Percentiles rank a stretch among this genome's conserved stretches.
Conservation (phyloP, 1,140 invertebrate genomes). For the Acromyrmex echinatior region DNA sequence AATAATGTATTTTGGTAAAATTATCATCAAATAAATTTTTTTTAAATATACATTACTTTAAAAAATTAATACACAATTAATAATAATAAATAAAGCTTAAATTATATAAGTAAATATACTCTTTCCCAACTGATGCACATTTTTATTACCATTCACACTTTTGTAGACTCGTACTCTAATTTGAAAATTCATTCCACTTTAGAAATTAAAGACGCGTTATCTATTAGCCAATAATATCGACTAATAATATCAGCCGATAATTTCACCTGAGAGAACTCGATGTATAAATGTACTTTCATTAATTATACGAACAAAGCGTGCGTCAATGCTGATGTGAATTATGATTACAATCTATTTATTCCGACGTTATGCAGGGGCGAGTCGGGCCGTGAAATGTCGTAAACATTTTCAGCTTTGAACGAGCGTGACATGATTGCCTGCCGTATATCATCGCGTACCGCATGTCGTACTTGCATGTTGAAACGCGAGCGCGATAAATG, state of each 20-base stretch:
- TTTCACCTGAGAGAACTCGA: neutral
- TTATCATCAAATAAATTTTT: neutral
- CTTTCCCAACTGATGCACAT: neutral
- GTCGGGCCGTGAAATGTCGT: constrained; percentile 10
- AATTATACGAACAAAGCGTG: constrained; percentile 14
- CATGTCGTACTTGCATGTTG: constrained; percentile 26
- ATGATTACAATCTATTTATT: constrained; percentile 28
- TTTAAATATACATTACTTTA: neutral
- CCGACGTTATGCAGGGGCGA: neutral
- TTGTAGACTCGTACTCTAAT: neutral
- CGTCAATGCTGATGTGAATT: constrained; percentile 5
- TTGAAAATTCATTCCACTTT: neutral
- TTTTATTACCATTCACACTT: neutral
- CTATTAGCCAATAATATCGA: neutral
- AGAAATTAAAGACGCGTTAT: neutral
- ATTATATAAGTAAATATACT: neutral
- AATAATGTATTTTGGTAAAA: neutral
- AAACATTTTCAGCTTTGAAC: constrained; percentile 29
- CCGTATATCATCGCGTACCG: constrained; percentile 32
- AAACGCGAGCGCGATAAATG: constrained; percentile 62
- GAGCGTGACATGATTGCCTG: constrained; percentile 20
- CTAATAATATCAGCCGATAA: neutral
- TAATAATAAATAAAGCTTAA: neutral
- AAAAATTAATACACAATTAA: neutral
- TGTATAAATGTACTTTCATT: constrained; percentile 2